phyloP scores from a whole-genome alignment of 2,888 invertebrate genomes.

The Halictus ligatus region DNA sequence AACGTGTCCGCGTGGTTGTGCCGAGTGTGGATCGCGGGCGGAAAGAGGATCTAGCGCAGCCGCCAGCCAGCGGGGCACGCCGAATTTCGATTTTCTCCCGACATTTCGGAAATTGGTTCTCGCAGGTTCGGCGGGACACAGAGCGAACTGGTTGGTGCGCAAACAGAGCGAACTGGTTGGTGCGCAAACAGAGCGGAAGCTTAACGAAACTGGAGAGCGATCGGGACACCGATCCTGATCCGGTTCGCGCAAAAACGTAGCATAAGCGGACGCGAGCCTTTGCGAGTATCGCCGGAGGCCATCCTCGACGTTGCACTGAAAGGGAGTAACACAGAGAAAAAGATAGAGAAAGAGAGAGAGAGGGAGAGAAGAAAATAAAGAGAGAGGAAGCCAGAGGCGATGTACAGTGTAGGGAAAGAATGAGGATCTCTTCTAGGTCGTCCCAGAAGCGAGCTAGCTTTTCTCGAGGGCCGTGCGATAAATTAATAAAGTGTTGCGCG shows the following conservation, averaged over 20 bases:
- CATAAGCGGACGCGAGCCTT: neutral
- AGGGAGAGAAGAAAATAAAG: neutral
- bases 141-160: neutral
- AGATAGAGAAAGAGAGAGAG: constrained; percentile 14
- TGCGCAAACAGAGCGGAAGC: constrained; percentile 20
- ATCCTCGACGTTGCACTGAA: constrained; percentile 28
- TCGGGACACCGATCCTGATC: neutral
- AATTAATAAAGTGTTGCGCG: neutral
- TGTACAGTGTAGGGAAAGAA: neutral
- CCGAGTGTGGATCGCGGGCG: neutral
- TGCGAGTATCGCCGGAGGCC: neutral
- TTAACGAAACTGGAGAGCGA: constrained; percentile 28
- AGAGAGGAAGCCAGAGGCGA: neutral
- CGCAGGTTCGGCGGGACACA: neutral
- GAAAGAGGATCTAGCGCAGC: constrained; percentile 18
- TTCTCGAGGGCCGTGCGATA: constrained; percentile 6
- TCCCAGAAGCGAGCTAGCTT: constrained; percentile 12
- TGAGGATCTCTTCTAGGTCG: constrained; percentile 3
- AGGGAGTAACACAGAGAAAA: constrained; percentile 3
- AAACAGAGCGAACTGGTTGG: neutral
- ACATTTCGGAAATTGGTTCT: neutral
- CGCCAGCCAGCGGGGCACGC: neutral
- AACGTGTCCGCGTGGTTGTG: neutral
- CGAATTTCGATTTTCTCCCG: neutral
- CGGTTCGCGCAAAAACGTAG: constrained; percentile 15